Base-by-base conservation (phyloP, 2,888 invertebrate genomes). In the Dryocosmus kuriphilus region DNA sequence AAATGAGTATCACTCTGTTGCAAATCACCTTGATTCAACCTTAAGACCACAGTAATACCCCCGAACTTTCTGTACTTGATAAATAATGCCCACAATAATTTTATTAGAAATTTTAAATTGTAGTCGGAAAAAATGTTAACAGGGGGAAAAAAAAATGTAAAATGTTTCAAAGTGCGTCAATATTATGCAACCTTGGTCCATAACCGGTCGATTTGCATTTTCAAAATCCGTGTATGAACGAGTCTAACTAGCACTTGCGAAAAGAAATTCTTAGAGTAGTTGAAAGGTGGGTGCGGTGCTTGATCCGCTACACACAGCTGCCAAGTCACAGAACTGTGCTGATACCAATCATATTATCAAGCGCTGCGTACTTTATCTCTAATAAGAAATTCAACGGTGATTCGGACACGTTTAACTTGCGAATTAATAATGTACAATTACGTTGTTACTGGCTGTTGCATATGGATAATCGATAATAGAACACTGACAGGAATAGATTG, bases 331-430 rank as follows among this genome's bases (percentile, higher is more conserved):
- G 38, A 24, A 41, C 65, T 65, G 19, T 46, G n/a, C 67, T 71
- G 67, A 71, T 71, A 71, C 46, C 67, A 71, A 71, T 71, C 67
- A 71, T 71, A 71, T 71, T 71, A 71, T 71, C 67, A 71, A 41
- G 27, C 46, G 30, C 51, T 71, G 46, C 67, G 46, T 71, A 71
- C 46, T 71, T 30, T 71, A 51, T 71, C 46, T 71, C 46, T 71
- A 71, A 71, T 46, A 71, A 71, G 67, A 71, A 71, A 71, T 71
- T 51, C 46, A 71, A 71, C 67, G 46, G 46, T 71, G 67, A 71
- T 71, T 71, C 67, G 67, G 67, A 27, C 67, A 71, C 67, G 67
- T 71, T 71, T 71, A 71, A 71, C 30, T 71, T 8, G 46, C 46
- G 67, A 71, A 71, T 71, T 71, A 65, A 65, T 65, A 65, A 71